These are phyloP conservation scores for Limanda limanda DNA, from an alignment of 2,113 vertebrate species.

Conservation along the genomic window DNA sequence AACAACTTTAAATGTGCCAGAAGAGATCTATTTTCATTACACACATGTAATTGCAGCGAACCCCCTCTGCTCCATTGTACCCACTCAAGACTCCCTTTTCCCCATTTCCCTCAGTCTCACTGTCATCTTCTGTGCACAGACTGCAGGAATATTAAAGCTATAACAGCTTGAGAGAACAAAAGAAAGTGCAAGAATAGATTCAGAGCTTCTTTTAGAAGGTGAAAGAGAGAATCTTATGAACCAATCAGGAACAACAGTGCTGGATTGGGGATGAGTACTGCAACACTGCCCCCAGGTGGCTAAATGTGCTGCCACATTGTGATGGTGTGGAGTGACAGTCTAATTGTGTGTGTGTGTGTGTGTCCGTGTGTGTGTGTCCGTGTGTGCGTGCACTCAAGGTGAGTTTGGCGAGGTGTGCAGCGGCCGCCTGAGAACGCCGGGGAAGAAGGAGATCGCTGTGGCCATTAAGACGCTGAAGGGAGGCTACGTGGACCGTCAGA, in stretches of 20 bases:
- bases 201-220: slow-evolving; percentile 28
- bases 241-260: slow-evolving; percentile 42
- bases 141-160: slow-evolving; percentile 47
- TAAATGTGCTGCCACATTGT: neutral
- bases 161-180: slow-evolving; percentile 60
- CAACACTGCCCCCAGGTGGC: slow-evolving; percentile 79
- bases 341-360: neutral
- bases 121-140: slow-evolving; percentile 38
- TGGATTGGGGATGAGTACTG: slow-evolving; percentile 42
- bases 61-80: slow-evolving; percentile 2
- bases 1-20: slow-evolving; percentile 44
- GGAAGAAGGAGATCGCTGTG: slow-evolving; percentile 95
- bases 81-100: slow-evolving; percentile 5
- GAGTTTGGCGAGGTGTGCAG: slow-evolving; percentile 98
- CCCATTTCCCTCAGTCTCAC: slow-evolving; percentile 32
- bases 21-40: slow-evolving; percentile 53
- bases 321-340: neutral
- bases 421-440: slow-evolving; percentile 91
- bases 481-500: slow-evolving; percentile 91
- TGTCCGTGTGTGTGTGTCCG: neutral
- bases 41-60: slow-evolving; percentile 22
- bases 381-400: slow-evolving; percentile 75
- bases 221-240: slow-evolving; percentile 49
- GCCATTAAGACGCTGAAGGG: slow-evolving; percentile 97
- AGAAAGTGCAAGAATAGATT: slow-evolving; percentile 48